Conservation (phyloP, 2,797 vertebrate species). For the Myotis planiceps region DNA sequence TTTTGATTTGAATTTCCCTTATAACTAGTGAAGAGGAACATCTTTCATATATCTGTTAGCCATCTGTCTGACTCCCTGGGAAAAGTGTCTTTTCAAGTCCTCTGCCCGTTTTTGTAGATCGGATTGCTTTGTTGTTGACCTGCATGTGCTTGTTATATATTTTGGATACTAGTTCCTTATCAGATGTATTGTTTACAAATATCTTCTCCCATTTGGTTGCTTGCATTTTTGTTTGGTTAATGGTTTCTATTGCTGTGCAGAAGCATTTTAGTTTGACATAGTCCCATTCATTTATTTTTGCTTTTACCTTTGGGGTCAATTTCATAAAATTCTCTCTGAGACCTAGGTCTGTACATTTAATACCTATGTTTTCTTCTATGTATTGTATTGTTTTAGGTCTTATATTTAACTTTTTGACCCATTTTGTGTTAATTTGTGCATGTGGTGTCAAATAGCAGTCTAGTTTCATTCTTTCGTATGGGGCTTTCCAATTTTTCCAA, state of each 20-base stretch:
- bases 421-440: background rate
- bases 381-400: background rate
- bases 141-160: background rate
- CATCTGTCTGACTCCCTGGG: background rate
- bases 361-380: background rate
- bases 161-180: background rate
- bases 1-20: background rate
- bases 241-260: background rate
- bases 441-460: background rate
- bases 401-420: background rate
- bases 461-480: background rate
- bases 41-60: background rate
- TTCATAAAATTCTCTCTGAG: background rate
- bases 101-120: background rate
- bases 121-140: background rate
- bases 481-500: background rate
- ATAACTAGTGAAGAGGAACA: background rate
- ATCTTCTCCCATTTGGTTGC: background rate
- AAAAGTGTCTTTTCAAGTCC: background rate
- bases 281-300: background rate
- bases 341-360: background rate
- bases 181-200: background rate
- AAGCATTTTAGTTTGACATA: background rate
- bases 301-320: background rate
- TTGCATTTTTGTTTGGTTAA: background rate